Evolutionary conservation across 2,888 invertebrate species (phyloP).

Genomic region (Acleris sparsana): DNA sequence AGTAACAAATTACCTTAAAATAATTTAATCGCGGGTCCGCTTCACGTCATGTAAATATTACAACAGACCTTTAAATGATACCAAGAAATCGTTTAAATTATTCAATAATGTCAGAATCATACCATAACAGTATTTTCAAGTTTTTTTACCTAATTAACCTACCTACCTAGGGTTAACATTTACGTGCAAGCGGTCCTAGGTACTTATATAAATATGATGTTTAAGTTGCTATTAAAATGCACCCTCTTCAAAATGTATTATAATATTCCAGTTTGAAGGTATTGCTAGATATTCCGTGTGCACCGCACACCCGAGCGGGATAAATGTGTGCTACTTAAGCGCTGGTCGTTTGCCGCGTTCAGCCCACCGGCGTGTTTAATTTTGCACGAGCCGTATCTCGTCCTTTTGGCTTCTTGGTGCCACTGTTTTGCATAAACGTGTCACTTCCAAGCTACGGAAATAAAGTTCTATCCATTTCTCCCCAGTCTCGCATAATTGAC

Average conservation of each 20-base stretch:
- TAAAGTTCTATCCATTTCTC: slow-evolving; percentile 25
- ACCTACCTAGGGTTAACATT: too few species aligned
- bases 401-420: slow-evolving; percentile 24
- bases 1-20: too few species aligned
- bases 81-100: neutral
- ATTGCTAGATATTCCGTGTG: slow-evolving; percentile 15
- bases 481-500: slow-evolving; percentile 27
- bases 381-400: slow-evolving; percentile 21
- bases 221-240: too few species aligned
- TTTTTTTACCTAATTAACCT: too few species aligned
- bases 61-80: slow-evolving; percentile 2
- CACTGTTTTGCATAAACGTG: slow-evolving; percentile 34
- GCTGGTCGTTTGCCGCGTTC: slow-evolving; percentile 11
- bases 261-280: neutral
- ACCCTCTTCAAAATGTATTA: too few species aligned
- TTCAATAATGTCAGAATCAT: too few species aligned
- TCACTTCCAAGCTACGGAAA: slow-evolving; percentile 17
- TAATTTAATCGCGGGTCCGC: too few species aligned
- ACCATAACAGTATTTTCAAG: too few species aligned
- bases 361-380: slow-evolving; percentile 15
- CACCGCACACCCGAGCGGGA: neutral
- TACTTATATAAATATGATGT: too few species aligned
- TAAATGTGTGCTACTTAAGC: slow-evolving; percentile 24
- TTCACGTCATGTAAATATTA: too few species aligned
- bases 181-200: too few species aligned